Conservation (phyloP, 2,888 invertebrate species). For the Archips xylosteana region DNA sequence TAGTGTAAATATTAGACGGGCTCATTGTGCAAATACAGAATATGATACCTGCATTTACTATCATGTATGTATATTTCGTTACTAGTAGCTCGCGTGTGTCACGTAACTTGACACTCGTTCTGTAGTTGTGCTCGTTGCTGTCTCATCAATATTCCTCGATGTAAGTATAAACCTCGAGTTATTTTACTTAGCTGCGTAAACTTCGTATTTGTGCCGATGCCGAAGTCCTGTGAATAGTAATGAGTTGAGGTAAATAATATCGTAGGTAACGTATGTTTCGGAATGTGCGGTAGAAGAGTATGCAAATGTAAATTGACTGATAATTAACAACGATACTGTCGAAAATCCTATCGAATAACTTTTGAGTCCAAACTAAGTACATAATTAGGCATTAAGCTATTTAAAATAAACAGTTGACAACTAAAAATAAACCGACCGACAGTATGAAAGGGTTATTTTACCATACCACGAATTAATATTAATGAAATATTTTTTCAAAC, state of each 20-base stretch:
- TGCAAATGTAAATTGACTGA: background rate
- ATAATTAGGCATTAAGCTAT: too few species aligned
- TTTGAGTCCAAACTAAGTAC: too few species aligned
- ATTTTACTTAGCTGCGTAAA: constrained; percentile 39
- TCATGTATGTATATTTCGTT: constrained; percentile 13
- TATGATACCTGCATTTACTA: constrained; percentile 14
- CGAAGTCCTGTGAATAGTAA: constrained; percentile 30
- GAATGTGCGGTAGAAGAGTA: background rate
- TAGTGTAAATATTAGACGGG: constrained; percentile 48
- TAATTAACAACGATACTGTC: background rate
- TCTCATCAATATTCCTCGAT: constrained; percentile 38
- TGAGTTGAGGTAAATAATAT: constrained; percentile 22
- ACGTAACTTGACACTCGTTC: constrained; percentile 25
- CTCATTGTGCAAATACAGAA: constrained; percentile 35
- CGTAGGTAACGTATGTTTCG: constrained; percentile 5
- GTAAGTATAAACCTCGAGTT: constrained; percentile 26
- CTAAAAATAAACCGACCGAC: too few species aligned
- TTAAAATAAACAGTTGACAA: too few species aligned
- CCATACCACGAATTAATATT: too few species aligned
- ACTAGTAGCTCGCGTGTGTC: constrained; percentile 29
- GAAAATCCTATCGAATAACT: too few species aligned
- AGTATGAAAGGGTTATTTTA: too few species aligned
- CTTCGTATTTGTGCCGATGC: constrained; percentile 9
- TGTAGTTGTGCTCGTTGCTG: constrained; percentile 33
- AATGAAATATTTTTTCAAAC: background rate